Conservation (phyloP, 2,797 vertebrate genomes). For the Lophius americanus region DNA sequence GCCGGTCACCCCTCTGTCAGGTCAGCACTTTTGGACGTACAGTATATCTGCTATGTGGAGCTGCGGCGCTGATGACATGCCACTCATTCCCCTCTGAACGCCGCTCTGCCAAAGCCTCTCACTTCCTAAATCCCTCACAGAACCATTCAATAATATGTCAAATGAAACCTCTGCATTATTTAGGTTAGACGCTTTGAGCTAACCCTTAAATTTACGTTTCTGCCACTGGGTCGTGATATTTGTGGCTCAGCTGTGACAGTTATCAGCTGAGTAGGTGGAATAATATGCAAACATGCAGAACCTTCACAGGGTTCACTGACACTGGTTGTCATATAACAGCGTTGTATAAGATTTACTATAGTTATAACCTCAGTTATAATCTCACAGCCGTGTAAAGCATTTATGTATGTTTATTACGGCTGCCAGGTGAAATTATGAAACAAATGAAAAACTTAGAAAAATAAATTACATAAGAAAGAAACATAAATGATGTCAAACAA, state of each 20-base stretch:
- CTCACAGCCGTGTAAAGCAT: too few relatives aligned
- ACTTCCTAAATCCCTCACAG: slow-evolving; percentile 7
- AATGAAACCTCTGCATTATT: background rate
- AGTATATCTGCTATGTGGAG: slow-evolving; percentile 68
- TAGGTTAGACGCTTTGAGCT: background rate
- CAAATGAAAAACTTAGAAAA: too few relatives aligned
- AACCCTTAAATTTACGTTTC: background rate
- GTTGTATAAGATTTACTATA: background rate
- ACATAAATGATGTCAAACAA: too few relatives aligned
- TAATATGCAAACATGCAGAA: too few relatives aligned
- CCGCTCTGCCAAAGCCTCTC: slow-evolving; percentile 11
- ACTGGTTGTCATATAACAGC: background rate
- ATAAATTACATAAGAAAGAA: too few relatives aligned
- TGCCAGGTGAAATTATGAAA: too few relatives aligned
- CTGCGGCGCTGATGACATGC: slow-evolving; percentile 49
- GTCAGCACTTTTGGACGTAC: slow-evolving; percentile 82
- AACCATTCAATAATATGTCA: background rate
- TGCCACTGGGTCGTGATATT: background rate
- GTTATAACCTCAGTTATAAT: too few relatives aligned
- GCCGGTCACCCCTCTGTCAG: slow-evolving; percentile 74
- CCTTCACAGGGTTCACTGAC: background rate
- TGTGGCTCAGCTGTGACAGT: background rate
- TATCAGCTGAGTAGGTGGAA: too few relatives aligned
- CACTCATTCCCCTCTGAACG: slow-evolving; percentile 46
- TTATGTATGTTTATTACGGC: too few relatives aligned